A percentile compares a stretch with the other conserved stretches of the same genome.
Conservation (phyloP, 2,113 vertebrate genomes). For the Anguilla rostrata region DNA sequence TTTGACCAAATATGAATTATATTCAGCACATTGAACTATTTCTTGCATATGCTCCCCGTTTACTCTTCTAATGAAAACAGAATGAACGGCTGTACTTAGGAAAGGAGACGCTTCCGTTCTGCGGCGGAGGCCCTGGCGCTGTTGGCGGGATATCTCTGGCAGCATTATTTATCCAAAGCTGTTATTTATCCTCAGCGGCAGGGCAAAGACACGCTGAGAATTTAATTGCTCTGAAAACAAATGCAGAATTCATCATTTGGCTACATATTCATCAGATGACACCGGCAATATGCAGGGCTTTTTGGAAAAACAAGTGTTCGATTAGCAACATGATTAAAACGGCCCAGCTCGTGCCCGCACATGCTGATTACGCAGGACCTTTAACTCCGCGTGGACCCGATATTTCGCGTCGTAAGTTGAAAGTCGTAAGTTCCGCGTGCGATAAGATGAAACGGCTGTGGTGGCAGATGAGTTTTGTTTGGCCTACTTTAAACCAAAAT, state of each 20-base stretch:
- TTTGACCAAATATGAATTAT: too few species aligned
- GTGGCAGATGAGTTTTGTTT: not conserved
- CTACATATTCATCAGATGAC: not conserved
- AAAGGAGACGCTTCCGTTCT: not conserved
- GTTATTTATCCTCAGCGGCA: not conserved
- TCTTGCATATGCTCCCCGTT: too few species aligned
- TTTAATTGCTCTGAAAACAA: not conserved
- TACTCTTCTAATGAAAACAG: too few species aligned
- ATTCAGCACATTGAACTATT: too few species aligned
- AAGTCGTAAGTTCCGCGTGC: too few species aligned
- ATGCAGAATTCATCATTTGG: not conserved
- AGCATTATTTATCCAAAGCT: too few species aligned
- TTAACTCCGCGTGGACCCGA: too few species aligned
- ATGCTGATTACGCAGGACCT: not conserved
- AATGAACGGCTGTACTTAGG: too few species aligned
- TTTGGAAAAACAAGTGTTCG: not conserved
- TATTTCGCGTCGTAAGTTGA: too few species aligned
- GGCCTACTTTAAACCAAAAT: not conserved
- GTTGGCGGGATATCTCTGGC: not conserved
- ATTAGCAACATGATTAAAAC: not conserved
- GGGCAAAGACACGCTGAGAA: not conserved
- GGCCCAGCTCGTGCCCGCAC: not conserved
- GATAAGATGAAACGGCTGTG: not conserved
- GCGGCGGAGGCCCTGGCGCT: not conserved
- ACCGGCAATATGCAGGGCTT: not conserved